Evolutionary conservation across 2,797 vertebrate species (phyloP).

Genomic region (Paedocypris micromegethes): DNA sequence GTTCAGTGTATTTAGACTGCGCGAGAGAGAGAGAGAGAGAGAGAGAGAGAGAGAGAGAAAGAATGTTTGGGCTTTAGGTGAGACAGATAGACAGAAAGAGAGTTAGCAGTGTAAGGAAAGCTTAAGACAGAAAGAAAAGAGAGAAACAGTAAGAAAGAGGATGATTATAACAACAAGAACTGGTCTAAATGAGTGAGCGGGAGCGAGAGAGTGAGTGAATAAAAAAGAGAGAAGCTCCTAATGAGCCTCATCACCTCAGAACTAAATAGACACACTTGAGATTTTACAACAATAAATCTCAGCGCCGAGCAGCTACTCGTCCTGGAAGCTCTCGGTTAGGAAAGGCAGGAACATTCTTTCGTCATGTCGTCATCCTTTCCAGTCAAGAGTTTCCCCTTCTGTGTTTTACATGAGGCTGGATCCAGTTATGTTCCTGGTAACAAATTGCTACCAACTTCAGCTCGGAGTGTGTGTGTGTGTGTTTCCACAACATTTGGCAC

Average conservation of each 20-base stretch:
- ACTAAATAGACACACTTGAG: constrained; percentile 25
- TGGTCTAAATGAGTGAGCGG: too few species aligned
- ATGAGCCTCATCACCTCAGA: constrained; percentile 20
- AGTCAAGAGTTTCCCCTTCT: constrained; percentile 23
- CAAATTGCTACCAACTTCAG: neutral
- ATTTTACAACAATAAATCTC: constrained; percentile 20
- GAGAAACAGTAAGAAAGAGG: constrained; percentile 8
- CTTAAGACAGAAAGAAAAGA: too few species aligned
- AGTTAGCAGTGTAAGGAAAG: too few species aligned
- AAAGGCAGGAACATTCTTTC: constrained; percentile 49
- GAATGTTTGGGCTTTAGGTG: too few species aligned
- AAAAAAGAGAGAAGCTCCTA: neutral
- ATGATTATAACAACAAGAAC: neutral
- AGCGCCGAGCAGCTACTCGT: constrained; percentile 31
- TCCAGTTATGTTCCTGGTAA: constrained; percentile 26
- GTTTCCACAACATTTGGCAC: constrained; percentile 27
- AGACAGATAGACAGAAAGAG: too few species aligned
- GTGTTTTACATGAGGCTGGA: constrained; percentile 36
- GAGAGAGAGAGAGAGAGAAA: too few species aligned
- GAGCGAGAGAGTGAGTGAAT: neutral
- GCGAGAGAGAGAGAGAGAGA: too few species aligned
- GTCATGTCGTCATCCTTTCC: constrained; percentile 48
- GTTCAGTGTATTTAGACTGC: too few species aligned
- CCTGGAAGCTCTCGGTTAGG: constrained; percentile 21
- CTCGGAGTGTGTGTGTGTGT: constrained; percentile 26